Conservation (phyloP, 2,113 vertebrate genomes). For the Silurus glanis region DNA sequence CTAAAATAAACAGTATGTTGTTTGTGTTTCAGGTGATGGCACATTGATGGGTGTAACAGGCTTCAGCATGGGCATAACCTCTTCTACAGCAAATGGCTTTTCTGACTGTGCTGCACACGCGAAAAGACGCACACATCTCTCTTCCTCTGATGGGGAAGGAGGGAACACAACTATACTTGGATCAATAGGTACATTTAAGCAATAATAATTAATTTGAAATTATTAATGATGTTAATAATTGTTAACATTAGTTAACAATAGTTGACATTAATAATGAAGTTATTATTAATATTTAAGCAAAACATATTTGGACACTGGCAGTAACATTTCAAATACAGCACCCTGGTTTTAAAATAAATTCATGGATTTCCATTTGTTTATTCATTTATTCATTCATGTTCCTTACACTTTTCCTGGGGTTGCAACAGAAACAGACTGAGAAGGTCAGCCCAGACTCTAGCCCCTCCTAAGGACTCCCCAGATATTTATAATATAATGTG, state of each 20-base stretch:
- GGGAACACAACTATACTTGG: slow-evolving; percentile 13
- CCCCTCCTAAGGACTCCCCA: neutral
- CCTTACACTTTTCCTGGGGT: neutral
- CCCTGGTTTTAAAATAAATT: neutral
- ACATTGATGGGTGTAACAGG: slow-evolving; percentile 54
- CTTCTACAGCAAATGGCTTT: slow-evolving; percentile 48
- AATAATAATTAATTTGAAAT: neutral
- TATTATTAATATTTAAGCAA: neutral
- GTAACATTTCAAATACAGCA: neutral
- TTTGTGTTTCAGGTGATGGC: slow-evolving; percentile 44
- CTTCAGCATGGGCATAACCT: slow-evolving; percentile 52
- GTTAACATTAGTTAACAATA: too few relatives aligned
- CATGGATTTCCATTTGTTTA: too few relatives aligned
- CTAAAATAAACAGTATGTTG: neutral
- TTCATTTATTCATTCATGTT: neutral
- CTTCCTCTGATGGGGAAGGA: slow-evolving; percentile 34
- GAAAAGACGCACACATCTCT: slow-evolving; percentile 28
- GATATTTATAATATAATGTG: neutral
- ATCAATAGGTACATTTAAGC: slow-evolving; percentile 44
- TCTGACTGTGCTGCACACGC: slow-evolving; percentile 35
- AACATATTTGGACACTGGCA: neutral
- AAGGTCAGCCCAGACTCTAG: neutral
- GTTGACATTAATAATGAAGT: too few relatives aligned
- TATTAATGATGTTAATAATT: neutral
- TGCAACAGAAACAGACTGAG: neutral